Conservation (phyloP, 2,888 invertebrate genomes). For the Drosophila sordidula region DNA sequence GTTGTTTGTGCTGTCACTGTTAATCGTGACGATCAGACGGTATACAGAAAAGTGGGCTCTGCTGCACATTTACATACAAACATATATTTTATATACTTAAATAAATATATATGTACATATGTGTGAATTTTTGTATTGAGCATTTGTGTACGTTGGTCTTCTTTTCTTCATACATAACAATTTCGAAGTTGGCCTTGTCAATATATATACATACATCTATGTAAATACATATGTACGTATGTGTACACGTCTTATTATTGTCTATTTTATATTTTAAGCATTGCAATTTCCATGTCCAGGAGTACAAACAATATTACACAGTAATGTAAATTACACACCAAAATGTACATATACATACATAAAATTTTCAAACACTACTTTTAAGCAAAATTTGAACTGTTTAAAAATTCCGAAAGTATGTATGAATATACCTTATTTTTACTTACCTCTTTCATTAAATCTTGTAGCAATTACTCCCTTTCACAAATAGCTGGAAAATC, state of each 20-base stretch:
- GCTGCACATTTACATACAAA: constrained; percentile 46
- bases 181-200: constrained; percentile 72
- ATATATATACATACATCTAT: not conserved
- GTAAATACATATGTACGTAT: not conserved
- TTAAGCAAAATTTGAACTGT: constrained; percentile 12
- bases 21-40: constrained; percentile 67
- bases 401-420: not conserved
- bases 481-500: constrained; percentile 61
- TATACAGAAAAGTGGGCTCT: constrained; percentile 58
- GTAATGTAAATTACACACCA: constrained; percentile 2
- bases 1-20: constrained; percentile 48
- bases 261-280: constrained; percentile 1
- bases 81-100: not conserved
- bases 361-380: not conserved
- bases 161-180: constrained; percentile 72
- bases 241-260: not conserved
- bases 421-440: constrained; percentile 16
- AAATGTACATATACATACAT: constrained; percentile 11
- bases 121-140: constrained; percentile 39
- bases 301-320: constrained; percentile 12
- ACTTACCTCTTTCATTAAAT: constrained; percentile 75
- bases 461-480: constrained; percentile 70
- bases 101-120: constrained; percentile 17
- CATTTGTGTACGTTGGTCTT: constrained; percentile 55
- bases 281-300: not conserved